Conservation (phyloP, 2,888 invertebrate species). For the Cactoblastis cactorum region DNA sequence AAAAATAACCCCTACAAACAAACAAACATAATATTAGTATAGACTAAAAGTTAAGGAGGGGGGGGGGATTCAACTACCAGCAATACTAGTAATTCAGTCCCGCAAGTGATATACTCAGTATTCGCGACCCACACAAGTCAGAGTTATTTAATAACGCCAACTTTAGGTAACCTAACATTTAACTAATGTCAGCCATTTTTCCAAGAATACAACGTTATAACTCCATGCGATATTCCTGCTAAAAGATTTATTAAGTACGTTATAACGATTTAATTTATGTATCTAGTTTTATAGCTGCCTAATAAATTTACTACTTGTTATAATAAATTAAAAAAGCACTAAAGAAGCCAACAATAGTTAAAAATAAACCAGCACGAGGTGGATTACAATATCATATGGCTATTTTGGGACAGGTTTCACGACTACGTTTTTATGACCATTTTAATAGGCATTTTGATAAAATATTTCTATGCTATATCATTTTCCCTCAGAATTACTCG, state of each 20-base stretch:
- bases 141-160: too few species aligned
- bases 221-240: too few species aligned
- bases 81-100: background rate
- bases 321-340: background rate
- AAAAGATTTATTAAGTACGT: too few species aligned
- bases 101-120: background rate
- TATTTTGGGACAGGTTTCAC: background rate
- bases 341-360: too few species aligned
- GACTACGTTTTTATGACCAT: background rate
- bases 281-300: too few species aligned
- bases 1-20: too few species aligned
- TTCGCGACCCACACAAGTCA: background rate
- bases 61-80: background rate
- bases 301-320: background rate
- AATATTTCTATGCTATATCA: background rate
- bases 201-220: too few species aligned
- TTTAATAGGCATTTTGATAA: background rate
- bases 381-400: background rate
- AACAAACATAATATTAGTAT: too few species aligned
- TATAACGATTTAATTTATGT: too few species aligned
- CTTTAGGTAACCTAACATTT: too few species aligned
- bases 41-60: constrained; percentile 4
- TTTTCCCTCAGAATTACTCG: background rate
- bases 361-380: background rate
- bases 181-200: too few species aligned